Evolutionary conservation across 2,797 vertebrate genomes (phyloP).

Genomic region (Gambusia yucatana): DNA sequence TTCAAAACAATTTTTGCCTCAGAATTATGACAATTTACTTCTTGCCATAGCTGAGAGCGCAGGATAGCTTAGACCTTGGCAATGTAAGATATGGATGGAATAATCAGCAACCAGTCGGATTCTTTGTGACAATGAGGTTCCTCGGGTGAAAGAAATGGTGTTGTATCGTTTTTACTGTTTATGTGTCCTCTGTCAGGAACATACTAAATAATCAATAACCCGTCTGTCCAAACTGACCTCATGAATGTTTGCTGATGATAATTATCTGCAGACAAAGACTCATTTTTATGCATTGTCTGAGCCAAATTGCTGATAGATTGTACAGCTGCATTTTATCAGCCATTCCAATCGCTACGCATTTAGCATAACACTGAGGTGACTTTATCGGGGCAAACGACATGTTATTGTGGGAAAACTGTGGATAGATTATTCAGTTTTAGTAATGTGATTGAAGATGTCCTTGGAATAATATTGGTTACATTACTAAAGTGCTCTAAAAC

Average conservation of each 20-base stretch:
- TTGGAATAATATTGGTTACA: background rate
- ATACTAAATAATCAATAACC: constrained; percentile 2
- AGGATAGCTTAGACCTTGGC: background rate
- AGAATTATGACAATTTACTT: background rate
- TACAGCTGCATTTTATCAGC: background rate
- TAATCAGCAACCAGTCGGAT: background rate
- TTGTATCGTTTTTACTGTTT: background rate
- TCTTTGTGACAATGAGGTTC: background rate
- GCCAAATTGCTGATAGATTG: background rate
- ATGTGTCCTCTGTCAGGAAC: background rate
- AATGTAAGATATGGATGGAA: background rate
- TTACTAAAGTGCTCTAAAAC: background rate
- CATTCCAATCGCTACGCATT: background rate
- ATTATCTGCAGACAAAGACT: constrained; percentile 2
- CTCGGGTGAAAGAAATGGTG: background rate
- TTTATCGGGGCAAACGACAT: background rate
- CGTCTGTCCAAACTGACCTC: background rate
- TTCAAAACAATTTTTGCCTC: background rate
- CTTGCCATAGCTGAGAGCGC: background rate
- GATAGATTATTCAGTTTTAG: background rate
- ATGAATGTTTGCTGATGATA: background rate
- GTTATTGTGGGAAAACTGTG: background rate
- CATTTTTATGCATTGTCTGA: background rate
- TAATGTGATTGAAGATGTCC: background rate
- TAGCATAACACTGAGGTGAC: background rate